phyloP scores from a whole-genome alignment of 1,140 invertebrate genomes.

The Drosophila pruinosa region DNA sequence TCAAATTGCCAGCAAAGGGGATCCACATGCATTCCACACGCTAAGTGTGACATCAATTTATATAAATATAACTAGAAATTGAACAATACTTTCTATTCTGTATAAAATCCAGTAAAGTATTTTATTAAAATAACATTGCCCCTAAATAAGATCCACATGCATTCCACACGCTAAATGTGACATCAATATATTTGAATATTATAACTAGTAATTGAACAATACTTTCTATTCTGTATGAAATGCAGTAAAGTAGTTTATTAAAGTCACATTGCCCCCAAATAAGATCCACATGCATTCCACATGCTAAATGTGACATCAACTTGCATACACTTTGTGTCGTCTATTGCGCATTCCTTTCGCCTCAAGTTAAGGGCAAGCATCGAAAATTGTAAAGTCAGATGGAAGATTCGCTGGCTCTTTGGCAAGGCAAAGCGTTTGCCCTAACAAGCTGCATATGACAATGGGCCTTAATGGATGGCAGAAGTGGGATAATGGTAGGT shows the following conservation, averaged over 20 bases:
- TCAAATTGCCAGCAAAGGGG: not conserved
- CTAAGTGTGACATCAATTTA: too few species aligned
- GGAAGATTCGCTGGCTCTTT: constrained; percentile 13
- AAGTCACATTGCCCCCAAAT: not conserved
- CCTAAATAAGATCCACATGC: not conserved
- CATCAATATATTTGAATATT: too few species aligned
- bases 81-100: too few species aligned
- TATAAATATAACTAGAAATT: too few species aligned
- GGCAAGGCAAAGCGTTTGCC: constrained; percentile 37
- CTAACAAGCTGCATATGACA: constrained; percentile 52
- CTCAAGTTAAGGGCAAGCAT: not conserved
- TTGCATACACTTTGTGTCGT: not conserved
- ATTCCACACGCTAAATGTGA: not conserved
- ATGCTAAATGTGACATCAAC: not conserved
- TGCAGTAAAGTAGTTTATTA: too few species aligned
- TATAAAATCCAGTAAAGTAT: too few species aligned
- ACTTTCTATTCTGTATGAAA: too few species aligned
- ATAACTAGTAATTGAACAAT: too few species aligned
- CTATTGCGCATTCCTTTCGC: not conserved
- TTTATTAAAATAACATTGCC: too few species aligned
- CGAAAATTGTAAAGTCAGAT: not conserved
- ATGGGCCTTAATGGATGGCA: constrained; percentile 52
- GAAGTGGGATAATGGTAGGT: not conserved
- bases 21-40: not conserved
- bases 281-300: not conserved